Conservation (phyloP, 1,140 invertebrate genomes). For the Gerris buenoi region DNA sequence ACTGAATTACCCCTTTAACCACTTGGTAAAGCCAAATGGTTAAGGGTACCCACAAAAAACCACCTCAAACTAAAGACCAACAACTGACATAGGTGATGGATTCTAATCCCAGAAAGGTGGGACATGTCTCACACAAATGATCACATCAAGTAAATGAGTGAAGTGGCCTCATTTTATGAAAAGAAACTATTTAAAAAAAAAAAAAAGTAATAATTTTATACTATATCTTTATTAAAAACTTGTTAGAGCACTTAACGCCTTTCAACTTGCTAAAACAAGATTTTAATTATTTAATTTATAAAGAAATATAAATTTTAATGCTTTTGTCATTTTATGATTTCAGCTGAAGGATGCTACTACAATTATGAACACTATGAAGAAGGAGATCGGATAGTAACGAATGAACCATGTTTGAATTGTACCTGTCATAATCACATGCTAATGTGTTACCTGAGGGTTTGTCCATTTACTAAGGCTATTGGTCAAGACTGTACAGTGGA, state of each 20-base stretch:
- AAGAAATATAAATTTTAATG: neutral
- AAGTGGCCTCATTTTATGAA: too few species aligned
- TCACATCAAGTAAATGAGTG: too few species aligned
- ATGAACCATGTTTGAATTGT: constrained; percentile 89
- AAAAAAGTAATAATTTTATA: neutral
- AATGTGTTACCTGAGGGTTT: constrained; percentile 85
- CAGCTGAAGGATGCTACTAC: constrained; percentile 66
- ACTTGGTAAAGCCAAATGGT: too few species aligned
- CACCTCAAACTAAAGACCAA: too few species aligned
- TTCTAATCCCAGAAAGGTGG: too few species aligned
- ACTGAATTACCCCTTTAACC: too few species aligned
- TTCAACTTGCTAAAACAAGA: neutral
- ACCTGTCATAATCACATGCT: constrained; percentile 87
- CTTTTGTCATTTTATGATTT: constrained; percentile 28
- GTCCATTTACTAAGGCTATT: constrained; percentile 82
- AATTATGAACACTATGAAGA: constrained; percentile 85
- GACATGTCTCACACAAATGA: too few species aligned
- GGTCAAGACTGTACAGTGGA: constrained; percentile 80
- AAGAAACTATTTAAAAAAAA: neutral
- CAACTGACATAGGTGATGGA: too few species aligned
- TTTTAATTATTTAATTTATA: neutral
- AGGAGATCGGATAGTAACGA: constrained; percentile 80
- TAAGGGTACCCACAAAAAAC: too few species aligned
- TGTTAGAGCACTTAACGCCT: neutral
- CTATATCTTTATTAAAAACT: neutral